Percentiles rank a stretch among this genome's conserved stretches.
Evolutionary conservation across 2,113 vertebrate species (phyloP).

Genomic region (Malurus alboscapulatus): DNA sequence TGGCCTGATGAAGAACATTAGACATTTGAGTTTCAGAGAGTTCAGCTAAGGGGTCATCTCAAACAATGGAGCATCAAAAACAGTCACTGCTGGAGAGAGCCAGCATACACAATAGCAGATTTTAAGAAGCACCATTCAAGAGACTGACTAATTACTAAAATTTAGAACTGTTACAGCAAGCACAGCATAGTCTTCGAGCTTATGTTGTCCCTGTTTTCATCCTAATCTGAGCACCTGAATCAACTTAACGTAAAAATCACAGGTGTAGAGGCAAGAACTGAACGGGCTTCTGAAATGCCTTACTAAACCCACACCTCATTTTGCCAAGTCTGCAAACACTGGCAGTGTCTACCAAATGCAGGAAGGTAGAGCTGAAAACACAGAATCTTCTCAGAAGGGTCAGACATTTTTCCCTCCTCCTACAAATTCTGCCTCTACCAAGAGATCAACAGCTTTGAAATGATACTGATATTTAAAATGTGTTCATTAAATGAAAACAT

Average conservation of each 20-base stretch:
- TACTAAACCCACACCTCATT: not conserved
- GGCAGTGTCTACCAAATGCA: not conserved
- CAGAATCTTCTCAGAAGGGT: not conserved
- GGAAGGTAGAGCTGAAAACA: not conserved
- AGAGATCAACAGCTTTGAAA: not conserved
- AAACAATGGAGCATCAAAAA: slow-evolving; percentile 65
- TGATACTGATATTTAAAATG: not conserved
- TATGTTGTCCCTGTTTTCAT: not conserved
- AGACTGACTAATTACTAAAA: slow-evolving; percentile 61
- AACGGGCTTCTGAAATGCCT: not conserved
- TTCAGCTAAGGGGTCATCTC: slow-evolving; percentile 60
- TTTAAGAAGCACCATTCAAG: slow-evolving; percentile 52
- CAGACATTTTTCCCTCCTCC: not conserved
- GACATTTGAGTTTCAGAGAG: slow-evolving; percentile 60
- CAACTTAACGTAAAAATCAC: not conserved
- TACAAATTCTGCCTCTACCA: not conserved
- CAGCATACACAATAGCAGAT: slow-evolving; percentile 53
- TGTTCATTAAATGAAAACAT: not conserved
- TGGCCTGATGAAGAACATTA: slow-evolving; percentile 62
- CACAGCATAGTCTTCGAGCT: not conserved
- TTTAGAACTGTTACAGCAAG: slow-evolving; percentile 62
- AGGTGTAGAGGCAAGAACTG: not conserved
- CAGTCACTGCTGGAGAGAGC: slow-evolving; percentile 64
- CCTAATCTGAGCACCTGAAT: not conserved
- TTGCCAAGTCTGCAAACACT: not conserved